Conservation (phyloP, 2,113 vertebrate genomes). For the Cyprinus carpio region DNA sequence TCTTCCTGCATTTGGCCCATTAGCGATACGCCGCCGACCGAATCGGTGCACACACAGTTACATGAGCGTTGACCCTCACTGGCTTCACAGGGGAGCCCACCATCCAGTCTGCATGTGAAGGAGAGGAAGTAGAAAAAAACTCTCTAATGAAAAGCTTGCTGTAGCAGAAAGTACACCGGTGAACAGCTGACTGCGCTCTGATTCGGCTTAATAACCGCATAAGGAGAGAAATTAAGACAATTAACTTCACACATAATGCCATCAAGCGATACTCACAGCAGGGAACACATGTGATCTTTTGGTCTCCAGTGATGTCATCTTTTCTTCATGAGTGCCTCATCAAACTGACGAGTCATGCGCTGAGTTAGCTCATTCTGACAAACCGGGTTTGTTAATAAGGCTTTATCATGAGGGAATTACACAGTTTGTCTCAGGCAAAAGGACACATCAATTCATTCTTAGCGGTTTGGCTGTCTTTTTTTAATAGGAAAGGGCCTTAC, state of each 20-base stretch:
- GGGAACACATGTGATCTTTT: slow-evolving; percentile 18
- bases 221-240: slow-evolving; percentile 22
- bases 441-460: background rate
- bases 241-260: slow-evolving; percentile 13
- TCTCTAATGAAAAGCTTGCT: background rate
- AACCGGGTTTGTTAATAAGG: slow-evolving; percentile 5
- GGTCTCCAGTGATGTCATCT: background rate
- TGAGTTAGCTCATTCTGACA: slow-evolving; percentile 19
- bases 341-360: slow-evolving; percentile 1
- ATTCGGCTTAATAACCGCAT: slow-evolving; percentile 30
- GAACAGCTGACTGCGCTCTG: slow-evolving; percentile 14
- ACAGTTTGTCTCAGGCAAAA: background rate
- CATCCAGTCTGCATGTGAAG: background rate
- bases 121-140: background rate
- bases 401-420: background rate
- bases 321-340: background rate
- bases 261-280: background rate
- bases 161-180: slow-evolving; percentile 14
- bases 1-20: slow-evolving; percentile 14
- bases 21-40: slow-evolving; percentile 9
- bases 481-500: background rate
- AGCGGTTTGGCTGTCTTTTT: background rate
- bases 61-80: slow-evolving; percentile 4
- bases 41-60: background rate
- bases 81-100: background rate